Evolutionary conservation across 2,888 invertebrate species (phyloP), one percentile per base, ranked within the genome.

Genomic region (Chaitophorus viminalis): DNA sequence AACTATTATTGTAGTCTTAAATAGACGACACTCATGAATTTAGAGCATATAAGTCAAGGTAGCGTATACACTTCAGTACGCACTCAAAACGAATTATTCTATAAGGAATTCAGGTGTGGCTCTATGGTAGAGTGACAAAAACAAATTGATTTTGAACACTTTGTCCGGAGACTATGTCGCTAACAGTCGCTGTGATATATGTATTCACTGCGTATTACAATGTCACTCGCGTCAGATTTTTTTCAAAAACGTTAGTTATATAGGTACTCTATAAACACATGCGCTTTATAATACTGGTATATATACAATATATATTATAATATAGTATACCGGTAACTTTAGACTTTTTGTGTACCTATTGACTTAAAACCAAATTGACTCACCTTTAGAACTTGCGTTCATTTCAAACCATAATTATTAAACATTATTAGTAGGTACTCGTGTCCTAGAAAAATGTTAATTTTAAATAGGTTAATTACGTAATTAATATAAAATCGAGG

Each of bases 81-180:
- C 17, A 78, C 78, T 78, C 78, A 60, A 60, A 60, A 78, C 78
- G 78, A 78, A 54, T 52, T 78, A 78, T 33, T 78, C 60, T 31
- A 60, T 78, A 60, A 60, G 33, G 33, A 78, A 60, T 78, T 60
- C n/a, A 78, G 77, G 52, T 17, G 77, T 31, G 77, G 77, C 52
- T 31, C 77, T 25, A 14, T 31, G 25, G 77, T 60, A 54, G 36
- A 78, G 78, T 78, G 78, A 78, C 78, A 78, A 78, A 78, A 78
- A 78, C 78, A 78, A 60, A 78, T 78, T 17, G 78, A 78, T 78
- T 78, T 60, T 36, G 17, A n/a, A 36, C 78, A 60, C 78, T 11
- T 70, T 70, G 68, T 29, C n/a, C 68, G 29, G 11, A 70, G n/a
- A 29, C 31, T 29, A 29, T 29, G n/a, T n/a, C n/a, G n/a, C n/a